Evolutionary conservation across 2,888 invertebrate species (phyloP), one percentile per base, ranked within the genome.

Genomic region (Reticulitermes lucifugus): DNA sequence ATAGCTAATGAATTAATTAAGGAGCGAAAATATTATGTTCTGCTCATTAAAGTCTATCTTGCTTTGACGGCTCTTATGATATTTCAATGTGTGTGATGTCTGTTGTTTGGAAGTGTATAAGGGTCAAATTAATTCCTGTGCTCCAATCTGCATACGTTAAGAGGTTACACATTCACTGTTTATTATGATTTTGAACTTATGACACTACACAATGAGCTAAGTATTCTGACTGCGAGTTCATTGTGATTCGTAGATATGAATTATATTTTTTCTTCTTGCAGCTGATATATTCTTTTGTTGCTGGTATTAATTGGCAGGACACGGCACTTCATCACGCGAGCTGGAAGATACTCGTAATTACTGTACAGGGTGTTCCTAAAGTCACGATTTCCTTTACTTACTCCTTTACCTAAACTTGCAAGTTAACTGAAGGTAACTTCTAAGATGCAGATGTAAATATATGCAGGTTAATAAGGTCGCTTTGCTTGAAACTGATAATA

Each of bases 91-190:
- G 21, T 51, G 79, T 79, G 41, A 29, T 55, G 79, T 25, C 79
- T 79, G 79, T 55, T 79, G 55, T 79, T 79, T 21, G 29, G 18
- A 79, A 25, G 79, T 43, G 79, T 79, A 43, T 65, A 12, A 12
- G 14, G 84, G 84, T 84, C 84, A 84, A 70, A 84, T 84, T 79
- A 84, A 84, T 84, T 46, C 65, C 71, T 22, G 60, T 79, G 84
- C 84, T 84, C n/a, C 79, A 84, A 84, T 84, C 79, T 79, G 84
- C 84, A 79, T 84, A 83, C 43, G 51, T 79, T 77, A 77, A 77
- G 35, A 25, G 79, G 5, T 55, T 55, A 79, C 60, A 77, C 46
- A 77, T 29, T 65, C 84, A 41, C 59, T 84, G 77, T 84, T 84
- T 84, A 84, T 84, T 84, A 80, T 60, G n/a, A 59, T 55, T n/a